These are phyloP conservation scores for Siniperca undulata DNA, from an alignment of 2,797 vertebrate species.

Conservation along the genomic window DNA sequence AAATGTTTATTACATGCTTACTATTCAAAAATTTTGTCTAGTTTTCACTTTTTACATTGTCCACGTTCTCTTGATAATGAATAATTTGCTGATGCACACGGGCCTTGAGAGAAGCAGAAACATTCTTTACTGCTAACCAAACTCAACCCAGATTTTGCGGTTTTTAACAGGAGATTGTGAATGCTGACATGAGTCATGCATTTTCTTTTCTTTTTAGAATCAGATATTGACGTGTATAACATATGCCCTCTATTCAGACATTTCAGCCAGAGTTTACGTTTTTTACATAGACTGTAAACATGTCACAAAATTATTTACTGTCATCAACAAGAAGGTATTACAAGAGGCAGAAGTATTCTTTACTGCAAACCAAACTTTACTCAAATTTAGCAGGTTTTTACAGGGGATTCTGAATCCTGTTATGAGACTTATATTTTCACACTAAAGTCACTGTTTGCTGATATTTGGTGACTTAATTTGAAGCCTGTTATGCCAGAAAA, in stretches of 20 bases:
- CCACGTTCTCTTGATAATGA: background rate
- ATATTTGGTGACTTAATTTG: conserved; percentile 2
- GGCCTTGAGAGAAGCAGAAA: background rate
- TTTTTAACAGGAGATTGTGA: background rate
- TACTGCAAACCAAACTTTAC: background rate
- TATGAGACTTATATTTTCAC: background rate
- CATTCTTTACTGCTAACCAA: background rate
- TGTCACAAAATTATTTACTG: background rate
- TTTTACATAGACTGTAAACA: background rate
- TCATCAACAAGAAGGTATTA: background rate
- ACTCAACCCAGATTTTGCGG: background rate
- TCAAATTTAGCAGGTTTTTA: background rate
- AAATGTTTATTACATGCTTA: background rate
- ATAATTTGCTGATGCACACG: background rate
- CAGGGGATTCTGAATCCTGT: background rate
- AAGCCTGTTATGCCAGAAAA: background rate
- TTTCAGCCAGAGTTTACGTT: background rate
- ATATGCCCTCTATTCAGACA: background rate
- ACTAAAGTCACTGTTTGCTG: background rate
- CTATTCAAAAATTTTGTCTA: background rate
- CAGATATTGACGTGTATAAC: background rate
- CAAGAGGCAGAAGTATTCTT: background rate
- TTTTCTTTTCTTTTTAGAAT: background rate
- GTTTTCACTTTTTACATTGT: background rate
- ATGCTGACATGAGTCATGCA: background rate